Evolutionary conservation across 2,888 invertebrate genomes (phyloP).

Genomic region (Diadegma fenestrale): DNA sequence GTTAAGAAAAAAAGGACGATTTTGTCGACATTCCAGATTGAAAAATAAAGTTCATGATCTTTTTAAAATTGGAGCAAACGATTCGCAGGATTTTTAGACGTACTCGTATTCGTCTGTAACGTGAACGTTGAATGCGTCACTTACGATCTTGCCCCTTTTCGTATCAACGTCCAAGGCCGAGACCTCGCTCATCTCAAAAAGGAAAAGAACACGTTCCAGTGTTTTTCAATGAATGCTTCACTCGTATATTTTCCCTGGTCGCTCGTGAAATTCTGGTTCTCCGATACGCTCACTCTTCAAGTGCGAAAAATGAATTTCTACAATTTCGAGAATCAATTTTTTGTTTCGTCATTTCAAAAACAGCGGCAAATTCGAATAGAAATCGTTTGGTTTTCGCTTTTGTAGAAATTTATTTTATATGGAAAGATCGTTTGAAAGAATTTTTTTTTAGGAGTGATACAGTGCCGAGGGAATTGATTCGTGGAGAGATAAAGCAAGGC

Average conservation of each 20-base stretch:
- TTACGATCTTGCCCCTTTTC: conserved; percentile 59
- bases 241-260: background rate
- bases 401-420: background rate
- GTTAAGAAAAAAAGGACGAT: background rate
- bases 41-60: background rate
- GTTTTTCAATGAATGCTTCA: background rate
- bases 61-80: background rate
- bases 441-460: background rate
- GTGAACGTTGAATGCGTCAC: conserved; percentile 58
- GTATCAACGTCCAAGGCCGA: conserved; percentile 59
- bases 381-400: background rate
- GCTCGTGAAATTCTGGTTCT: background rate
- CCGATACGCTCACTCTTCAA: background rate
- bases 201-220: conserved; percentile 50
- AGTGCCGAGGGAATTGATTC: background rate
- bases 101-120: background rate
- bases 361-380: background rate
- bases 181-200: conserved; percentile 50
- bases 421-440: background rate
- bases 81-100: background rate
- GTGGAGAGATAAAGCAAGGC: background rate
- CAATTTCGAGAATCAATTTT: background rate
- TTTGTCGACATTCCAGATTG: background rate
- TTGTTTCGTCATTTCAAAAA: background rate
- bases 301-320: background rate